Base-by-base conservation (phyloP, 2,888 invertebrate genomes). In the Drosophila kuntzei region DNA sequence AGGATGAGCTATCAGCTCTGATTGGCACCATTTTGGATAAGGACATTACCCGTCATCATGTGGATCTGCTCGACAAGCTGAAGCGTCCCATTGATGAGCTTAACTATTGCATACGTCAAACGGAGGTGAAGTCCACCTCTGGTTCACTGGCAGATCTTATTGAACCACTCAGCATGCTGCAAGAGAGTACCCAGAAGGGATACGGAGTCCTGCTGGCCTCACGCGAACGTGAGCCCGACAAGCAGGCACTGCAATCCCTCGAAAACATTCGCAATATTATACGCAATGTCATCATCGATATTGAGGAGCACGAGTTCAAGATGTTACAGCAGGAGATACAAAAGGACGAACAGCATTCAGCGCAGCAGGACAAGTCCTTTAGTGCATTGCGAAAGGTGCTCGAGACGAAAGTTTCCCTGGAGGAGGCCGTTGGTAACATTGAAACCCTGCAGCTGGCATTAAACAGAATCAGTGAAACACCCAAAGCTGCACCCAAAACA, bases 21-120 rank as follows among this genome's bases (percentile, higher is more conserved):
- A 92, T 95, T 58, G 94, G 94, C 87, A 93, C 93, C 69, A 93
- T 94, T 4, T 92, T 94, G 58, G 94, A 94, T 74, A 88, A 83
- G 18, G 88, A 91, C 8, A 84, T 92, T 2, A 89, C 90, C 22
- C 90, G 90, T 25, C 90, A 91, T 59, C 91, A 91, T 44, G 80
- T 94, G 5, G 91, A 92, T 6, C 91, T 93, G 7, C 82, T 94
- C 12, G 93, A 94, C 68, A 93, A 92, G 74, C 81, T 94, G 1
- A 92, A 93, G 32, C 93, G 93, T 41, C 94, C 94, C 0, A 89
- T 94, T 8, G 93, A 94, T 76, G 93, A 93, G 71, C 76, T 93
- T 0, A 93, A 93, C 70, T 92, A 92, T 62, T 93, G 92, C 53
- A 88, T 93, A 25, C 87, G 92, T 2, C 91, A 92, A 76, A 92